Base-by-base conservation (phyloP, 2,888 invertebrate genomes). In the Lobophora halterata region DNA sequence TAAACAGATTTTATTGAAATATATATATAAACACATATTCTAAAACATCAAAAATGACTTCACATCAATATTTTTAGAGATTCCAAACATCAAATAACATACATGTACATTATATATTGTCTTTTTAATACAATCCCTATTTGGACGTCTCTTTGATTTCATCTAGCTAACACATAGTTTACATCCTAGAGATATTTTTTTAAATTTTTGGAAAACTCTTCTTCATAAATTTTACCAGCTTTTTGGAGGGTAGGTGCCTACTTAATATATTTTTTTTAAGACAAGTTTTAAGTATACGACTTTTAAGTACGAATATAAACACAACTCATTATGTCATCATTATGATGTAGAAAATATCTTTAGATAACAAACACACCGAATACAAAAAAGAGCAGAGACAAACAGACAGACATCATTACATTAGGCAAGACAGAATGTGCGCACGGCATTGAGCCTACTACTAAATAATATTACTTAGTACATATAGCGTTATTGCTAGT, bases 101-200 rank as follows among this genome's bases (percentile, higher is more conserved):
- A 49, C 42, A 59, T 58, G 70, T 63, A 78, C 71, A 77, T 64
- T 65, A n/a, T 50, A 78, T 80, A 81, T 80, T 80, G 80, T 80
- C 80, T 67, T 73, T 69, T 72, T 70, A 73, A 76, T 77, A 76
- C 73, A 73, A 71, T 71, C 71, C 70, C 66, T 71, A 69, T 45
- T 38, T 73, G 80, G 79, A 80, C 79, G 77, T 79, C 58, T 79
- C 77, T 82, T 82, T 82, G 82, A 82, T 81, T 75, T 79, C 56
- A 73, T 81, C 81, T 82, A 82, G 79, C 80, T 74, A 64, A 57
- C 35, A 58, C 42, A 58, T 56, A 33, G 36, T 40, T 50, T 46
- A 43, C 36, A 32, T 41, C 27, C 47, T 46, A 36, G 36, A 46
- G 35, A 28, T 16, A 27, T 2, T 29, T 27, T n/a, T n/a, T 5